A percentile compares a stretch with the other conserved stretches of the same genome.
phyloP scores from a whole-genome alignment of 2,113 vertebrate species.

The Pseudois nayaur region DNA sequence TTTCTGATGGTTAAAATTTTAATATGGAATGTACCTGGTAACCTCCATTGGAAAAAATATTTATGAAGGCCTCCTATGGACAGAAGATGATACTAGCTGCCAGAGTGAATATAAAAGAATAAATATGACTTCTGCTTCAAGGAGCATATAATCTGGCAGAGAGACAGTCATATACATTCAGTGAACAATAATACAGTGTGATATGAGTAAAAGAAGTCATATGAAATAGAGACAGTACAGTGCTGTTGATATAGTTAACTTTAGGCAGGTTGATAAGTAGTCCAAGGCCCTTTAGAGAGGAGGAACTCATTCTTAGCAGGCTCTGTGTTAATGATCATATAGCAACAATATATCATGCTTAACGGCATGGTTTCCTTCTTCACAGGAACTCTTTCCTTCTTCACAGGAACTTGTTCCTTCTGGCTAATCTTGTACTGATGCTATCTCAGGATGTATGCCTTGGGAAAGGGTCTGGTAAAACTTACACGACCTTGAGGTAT shows the following conservation, averaged over 20 bases:
- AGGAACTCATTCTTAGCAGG: neutral
- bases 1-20: neutral
- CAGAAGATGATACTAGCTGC: neutral
- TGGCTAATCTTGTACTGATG: neutral
- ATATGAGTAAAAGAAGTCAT: neutral
- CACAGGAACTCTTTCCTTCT: neutral
- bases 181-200: neutral
- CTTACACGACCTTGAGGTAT: neutral
- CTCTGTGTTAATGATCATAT: neutral
- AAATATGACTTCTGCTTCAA: neutral
- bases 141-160: neutral
- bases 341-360: neutral
- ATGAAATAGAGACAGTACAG: neutral
- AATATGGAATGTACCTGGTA: neutral
- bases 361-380: neutral
- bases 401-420: neutral
- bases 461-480: neutral
- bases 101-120: neutral
- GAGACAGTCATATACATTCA: neutral
- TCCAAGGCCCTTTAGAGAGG: neutral
- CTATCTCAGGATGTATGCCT: neutral
- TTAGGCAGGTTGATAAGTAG: neutral
- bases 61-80: neutral
- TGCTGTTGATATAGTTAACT: neutral
- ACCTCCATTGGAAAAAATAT: neutral